Conservation (phyloP, 2,797 vertebrate species). For the Platalea minor region DNA sequence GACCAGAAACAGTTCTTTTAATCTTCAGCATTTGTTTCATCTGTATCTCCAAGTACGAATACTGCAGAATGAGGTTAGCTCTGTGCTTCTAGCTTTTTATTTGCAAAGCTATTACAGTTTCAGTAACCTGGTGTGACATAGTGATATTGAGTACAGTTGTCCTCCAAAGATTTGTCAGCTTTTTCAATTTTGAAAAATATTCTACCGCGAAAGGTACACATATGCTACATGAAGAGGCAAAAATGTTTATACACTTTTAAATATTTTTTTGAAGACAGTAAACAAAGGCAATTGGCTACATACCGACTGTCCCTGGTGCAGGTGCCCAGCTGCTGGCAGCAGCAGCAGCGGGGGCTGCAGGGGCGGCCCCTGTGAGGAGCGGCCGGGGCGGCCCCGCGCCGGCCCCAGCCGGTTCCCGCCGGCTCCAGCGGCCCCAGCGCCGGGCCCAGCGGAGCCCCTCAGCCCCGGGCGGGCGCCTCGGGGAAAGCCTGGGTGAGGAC, state of each 20-base stretch:
- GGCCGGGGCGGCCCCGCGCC: fast-evolving
- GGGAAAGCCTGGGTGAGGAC: not conserved
- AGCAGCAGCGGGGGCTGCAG: not conserved
- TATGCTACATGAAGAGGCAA: fast-evolving
- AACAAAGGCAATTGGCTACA: not conserved
- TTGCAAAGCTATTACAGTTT: not conserved
- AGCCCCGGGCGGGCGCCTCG: too few species aligned
- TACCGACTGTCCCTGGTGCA: fast-evolving
- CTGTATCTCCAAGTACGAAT: not conserved
- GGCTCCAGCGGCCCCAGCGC: too few species aligned
- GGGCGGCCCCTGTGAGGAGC: fast-evolving
- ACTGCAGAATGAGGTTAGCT: not conserved
- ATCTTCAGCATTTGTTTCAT: not conserved
- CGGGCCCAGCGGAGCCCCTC: too few species aligned
- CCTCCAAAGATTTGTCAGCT: not conserved
- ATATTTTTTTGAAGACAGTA: not conserved
- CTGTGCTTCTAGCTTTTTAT: not conserved
- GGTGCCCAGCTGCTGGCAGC: fast-evolving
- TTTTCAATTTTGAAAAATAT: not conserved
- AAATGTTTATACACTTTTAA: not conserved
- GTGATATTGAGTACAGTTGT: fast-evolving
- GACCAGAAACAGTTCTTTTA: not conserved
- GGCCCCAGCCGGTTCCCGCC: not conserved
- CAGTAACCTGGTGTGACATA: not conserved
- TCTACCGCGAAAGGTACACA: fast-evolving